A percentile compares a stretch with the other conserved stretches of the same genome.
These are phyloP conservation scores for Platycheirus albimanus DNA, from an alignment of 2,888 invertebrate genomes.

Conservation along the genomic window DNA sequence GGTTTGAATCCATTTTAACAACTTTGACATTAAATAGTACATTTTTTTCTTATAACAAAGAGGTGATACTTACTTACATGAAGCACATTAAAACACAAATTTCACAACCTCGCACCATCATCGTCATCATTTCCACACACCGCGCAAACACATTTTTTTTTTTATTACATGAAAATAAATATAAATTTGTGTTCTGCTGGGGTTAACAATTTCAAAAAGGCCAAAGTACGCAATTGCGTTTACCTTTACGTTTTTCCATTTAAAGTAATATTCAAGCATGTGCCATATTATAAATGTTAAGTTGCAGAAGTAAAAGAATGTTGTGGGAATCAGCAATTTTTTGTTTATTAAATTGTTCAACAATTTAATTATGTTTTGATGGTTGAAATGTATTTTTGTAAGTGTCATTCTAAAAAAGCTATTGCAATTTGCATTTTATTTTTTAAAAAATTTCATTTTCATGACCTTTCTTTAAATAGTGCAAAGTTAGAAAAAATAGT, in stretches of 20 bases:
- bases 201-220: conserved; percentile 64
- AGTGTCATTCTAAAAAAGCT: too few relatives aligned
- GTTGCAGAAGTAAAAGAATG: background rate
- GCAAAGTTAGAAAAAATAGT: too few relatives aligned
- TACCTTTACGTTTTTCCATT: conserved; percentile 26
- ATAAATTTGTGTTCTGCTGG: conserved; percentile 41
- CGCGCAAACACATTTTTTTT: background rate
- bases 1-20: too few relatives aligned
- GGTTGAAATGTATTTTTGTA: too few relatives aligned
- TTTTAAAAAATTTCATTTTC: too few relatives aligned
- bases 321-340: background rate
- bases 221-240: conserved; percentile 70
- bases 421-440: background rate
- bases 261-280: background rate
- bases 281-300: background rate
- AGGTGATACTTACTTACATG: background rate
- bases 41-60: background rate
- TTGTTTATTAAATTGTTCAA: background rate
- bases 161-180: background rate
- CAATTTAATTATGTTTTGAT: background rate
- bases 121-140: conserved; percentile 12
- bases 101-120: conserved; percentile 7
- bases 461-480: background rate
- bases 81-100: background rate
- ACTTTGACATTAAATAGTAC: too few relatives aligned